Conservation (phyloP, 1,140 invertebrate species). For the Eubasilissa regina region DNA sequence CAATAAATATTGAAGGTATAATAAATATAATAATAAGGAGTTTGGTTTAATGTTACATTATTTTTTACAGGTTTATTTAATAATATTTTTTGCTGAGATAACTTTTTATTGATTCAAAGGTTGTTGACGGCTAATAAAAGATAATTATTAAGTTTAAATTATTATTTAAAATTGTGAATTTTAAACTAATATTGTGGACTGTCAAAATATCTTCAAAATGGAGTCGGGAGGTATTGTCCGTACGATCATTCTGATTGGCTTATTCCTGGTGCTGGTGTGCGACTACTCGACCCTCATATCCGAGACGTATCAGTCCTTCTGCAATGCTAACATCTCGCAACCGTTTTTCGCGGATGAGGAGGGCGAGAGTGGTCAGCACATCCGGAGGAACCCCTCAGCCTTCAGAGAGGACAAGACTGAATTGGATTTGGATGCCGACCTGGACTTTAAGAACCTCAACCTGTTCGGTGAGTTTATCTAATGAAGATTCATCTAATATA, state of each 20-base stretch:
- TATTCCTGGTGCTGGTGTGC: constrained; percentile 57
- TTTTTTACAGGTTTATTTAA: no score
- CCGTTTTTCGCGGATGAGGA: constrained; percentile 43
- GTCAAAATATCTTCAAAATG: constrained; percentile 41
- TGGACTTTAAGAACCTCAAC: constrained; percentile 56
- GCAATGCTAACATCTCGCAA: constrained; percentile 36
- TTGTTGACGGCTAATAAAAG: no score
- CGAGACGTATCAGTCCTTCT: constrained; percentile 54
- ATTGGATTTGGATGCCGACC: constrained; percentile 55
- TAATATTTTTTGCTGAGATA: no score
- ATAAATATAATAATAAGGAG: no score
- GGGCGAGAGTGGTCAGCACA: constrained; percentile 6
- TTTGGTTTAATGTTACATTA: no score
- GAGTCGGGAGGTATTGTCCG: constrained; percentile 56
- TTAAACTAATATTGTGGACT: no score
- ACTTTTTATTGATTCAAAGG: no score
- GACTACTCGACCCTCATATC: constrained; percentile 56
- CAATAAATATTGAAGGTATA: no score
- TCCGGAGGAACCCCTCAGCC: constrained; percentile 36
- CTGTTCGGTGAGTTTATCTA: constrained; percentile 55
- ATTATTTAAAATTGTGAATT: no score
- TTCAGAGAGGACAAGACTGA: constrained; percentile 52
- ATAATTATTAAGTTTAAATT: no score
- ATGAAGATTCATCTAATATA: no score
- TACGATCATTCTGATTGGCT: constrained; percentile 56